A percentile compares a stretch with the other conserved stretches of the same genome.
Conservation (phyloP, 2,113 vertebrate species). For the Columba janthina region DNA sequence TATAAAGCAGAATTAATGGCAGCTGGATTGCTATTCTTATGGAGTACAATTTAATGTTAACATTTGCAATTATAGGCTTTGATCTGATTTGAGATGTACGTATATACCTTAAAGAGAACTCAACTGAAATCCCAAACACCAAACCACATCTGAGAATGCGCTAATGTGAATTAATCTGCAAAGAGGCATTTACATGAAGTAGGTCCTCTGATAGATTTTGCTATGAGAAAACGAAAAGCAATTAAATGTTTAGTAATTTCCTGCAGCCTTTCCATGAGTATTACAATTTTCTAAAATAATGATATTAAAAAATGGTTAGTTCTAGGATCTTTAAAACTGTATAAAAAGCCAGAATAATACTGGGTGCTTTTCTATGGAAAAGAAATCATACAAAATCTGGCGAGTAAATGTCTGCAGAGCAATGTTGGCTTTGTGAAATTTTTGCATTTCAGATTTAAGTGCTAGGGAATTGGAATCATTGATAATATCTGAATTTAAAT, state of each 20-base stretch:
- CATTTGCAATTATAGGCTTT: not conserved
- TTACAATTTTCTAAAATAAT: not conserved
- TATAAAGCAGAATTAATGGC: conserved; percentile 35
- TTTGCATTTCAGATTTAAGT: not conserved
- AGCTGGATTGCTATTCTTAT: conserved; percentile 22
- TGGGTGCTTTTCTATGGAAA: not conserved
- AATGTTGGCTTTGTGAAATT: not conserved
- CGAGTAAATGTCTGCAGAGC: not conserved
- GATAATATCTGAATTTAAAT: not conserved
- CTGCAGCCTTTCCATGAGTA: not conserved
- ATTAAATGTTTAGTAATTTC: not conserved
- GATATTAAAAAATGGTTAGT: not conserved
- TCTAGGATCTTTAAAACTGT: not conserved
- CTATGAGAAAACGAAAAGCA: not conserved
- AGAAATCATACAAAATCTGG: not conserved
- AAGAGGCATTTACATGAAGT: not conserved
- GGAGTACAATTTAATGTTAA: not conserved
- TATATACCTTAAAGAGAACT: not conserved
- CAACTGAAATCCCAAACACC: not conserved
- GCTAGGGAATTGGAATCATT: not conserved
- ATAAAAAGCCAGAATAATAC: not conserved
- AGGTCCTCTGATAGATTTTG: not conserved
- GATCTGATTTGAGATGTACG: not conserved
- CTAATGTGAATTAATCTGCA: not conserved
- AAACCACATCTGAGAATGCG: not conserved